Base-by-base conservation (phyloP, 2,888 invertebrate genomes). In the Phengaris arion region DNA sequence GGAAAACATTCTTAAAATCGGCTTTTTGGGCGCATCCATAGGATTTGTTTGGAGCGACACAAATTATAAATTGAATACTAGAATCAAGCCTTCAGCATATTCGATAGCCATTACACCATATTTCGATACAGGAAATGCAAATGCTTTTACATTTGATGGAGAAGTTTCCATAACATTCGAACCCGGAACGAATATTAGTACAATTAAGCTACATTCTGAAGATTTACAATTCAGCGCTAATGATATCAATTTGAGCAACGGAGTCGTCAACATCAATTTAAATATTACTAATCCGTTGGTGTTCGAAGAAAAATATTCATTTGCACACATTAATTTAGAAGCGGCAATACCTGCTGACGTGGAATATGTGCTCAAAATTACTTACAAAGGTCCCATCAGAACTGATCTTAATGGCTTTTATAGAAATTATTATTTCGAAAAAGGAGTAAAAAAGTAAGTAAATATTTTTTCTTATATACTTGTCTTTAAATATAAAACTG, bases 331-430 rank as follows among this genome's bases (percentile, higher is more conserved):
- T 2, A 87, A 90, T 79, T 84, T 95, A 73, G 81, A 81, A 72
- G 80, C 80, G 2, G 81, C 84, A 22, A 81, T 96, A 13, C 78
- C 82, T 73, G 81, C 81, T 0, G 91, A 89, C 2, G 81, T 83
- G 4, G 83, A 83, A 6, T 94, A 96, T 80, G 82, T 81, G 0
- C 82, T 96, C 69, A 86, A 83, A 22, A 94, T 96, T 78, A 79
- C 82, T 0, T 96, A 95, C 80, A 86, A 80, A 0, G 96, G 95
- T 2, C 85, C 87, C 0, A 92, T 96, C 52, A 94, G 94, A 80
- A 85, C 89, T 0, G 94, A 94, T 77, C 86, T 95, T 79, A 90
- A 85, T 76, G 96, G 96, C 74, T 95, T 96, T 80, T 96, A 95
- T 81, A 94, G 94, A 76, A 95, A 95, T 81, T 94, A 93, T 64